phyloP scores from a whole-genome alignment of 2,797 vertebrate species.

The Clamator glandarius region DNA sequence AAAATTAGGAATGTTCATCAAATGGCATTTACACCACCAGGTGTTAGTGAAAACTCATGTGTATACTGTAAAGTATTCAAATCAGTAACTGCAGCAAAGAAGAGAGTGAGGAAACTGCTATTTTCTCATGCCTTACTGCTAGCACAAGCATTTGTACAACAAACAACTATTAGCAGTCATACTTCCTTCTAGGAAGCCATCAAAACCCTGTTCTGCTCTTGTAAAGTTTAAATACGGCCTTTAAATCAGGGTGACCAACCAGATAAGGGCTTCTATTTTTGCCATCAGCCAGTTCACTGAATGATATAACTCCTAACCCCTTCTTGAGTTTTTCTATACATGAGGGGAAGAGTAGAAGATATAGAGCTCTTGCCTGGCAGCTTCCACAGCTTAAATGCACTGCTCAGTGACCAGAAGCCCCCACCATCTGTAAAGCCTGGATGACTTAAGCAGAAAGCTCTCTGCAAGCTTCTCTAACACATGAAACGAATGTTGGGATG shows the following conservation, averaged over 20 bases:
- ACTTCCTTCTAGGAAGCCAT: background rate
- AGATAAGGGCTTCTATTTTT: slow-evolving; percentile 21
- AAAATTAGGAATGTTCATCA: background rate
- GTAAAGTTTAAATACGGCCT: background rate
- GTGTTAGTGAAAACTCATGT: background rate
- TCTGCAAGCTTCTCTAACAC: background rate
- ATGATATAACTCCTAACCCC: background rate
- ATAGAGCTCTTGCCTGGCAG: background rate
- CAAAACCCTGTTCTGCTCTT: background rate
- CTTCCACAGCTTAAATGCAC: background rate
- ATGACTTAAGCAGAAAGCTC: background rate
- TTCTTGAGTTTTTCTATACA: background rate
- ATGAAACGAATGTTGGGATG: background rate
- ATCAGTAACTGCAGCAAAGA: background rate
- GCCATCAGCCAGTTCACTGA: background rate
- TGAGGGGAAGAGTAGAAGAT: background rate
- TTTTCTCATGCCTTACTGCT: background rate
- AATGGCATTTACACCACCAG: background rate
- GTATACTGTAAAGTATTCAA: background rate
- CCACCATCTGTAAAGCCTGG: background rate
- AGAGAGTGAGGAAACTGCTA: background rate
- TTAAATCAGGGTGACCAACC: background rate
- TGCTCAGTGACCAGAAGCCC: background rate
- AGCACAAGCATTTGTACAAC: background rate
- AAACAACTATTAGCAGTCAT: background rate